Evolutionary conservation across 2,888 invertebrate genomes (phyloP), one percentile per base, ranked within the genome.

Genomic region (Rotaria macrura): DNA sequence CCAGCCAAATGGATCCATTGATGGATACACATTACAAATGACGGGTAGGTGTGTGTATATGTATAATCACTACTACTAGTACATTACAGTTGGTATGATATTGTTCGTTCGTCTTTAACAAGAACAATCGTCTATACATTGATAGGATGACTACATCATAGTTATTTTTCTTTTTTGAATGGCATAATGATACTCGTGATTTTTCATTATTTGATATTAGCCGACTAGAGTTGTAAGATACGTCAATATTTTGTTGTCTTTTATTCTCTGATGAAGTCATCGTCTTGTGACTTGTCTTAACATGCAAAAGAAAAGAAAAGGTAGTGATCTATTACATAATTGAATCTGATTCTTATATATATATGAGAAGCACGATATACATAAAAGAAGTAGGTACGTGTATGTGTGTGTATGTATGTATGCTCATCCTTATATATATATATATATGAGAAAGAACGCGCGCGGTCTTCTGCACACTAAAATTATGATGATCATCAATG

Each of bases 151-250:
- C 65, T 65, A 65, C 65, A 65, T 65, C 65, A 57, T 34, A 65
- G 65, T 29, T 65, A 10, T n/a, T 55, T 55, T 55, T 55, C 25
- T 55, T n/a, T n/a, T 55, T n/a, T n/a, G 34, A 65, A 65, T 65
- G 65, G 65, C 65, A 65, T 65, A 65, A 65, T 65, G 65, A 65
- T 65, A 65, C 65, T 65, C 65, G 65, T 65, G 65, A 65, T 65
- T 65, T 65, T 65, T 65, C 65, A 65, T 65, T 65, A 65, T 65
- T 65, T 65, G 65, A 65, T 65, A 65, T 65, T 65, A 65, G 65
- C 65, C 65, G 65, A 65, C 65, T 29, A 65, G n/a, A n/a, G 65
- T 65, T 65, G 65, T 65, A 65, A 65, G 65, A 65, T 65, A 65
- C 65, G 65, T 34, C 65, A 65, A 65, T 65, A 65, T 65, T 65